A percentile compares a stretch with the other conserved stretches of the same genome.
These are phyloP conservation scores for Capitella teleta DNA, from an alignment of 1,140 invertebrate genomes.

Conservation along the genomic window DNA sequence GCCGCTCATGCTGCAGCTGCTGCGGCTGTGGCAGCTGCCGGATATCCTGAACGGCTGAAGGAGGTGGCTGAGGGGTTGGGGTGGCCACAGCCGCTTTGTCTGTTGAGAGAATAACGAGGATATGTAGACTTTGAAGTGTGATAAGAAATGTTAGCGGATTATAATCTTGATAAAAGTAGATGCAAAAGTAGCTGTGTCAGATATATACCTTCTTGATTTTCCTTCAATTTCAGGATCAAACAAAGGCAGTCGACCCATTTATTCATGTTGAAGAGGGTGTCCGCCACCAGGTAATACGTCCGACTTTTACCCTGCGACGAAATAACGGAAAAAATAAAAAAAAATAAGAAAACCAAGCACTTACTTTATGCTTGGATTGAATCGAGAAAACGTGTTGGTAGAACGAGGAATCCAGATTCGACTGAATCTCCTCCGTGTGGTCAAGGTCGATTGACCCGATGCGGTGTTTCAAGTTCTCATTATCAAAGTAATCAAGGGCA, in stretches of 20 bases:
- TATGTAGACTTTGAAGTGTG: no score
- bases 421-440: slow-evolving; percentile 11
- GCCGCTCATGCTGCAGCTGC: no score
- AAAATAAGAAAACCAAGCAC: no score
- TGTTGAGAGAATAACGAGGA: no score
- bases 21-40: no score
- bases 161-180: no score
- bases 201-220: slow-evolving; percentile 1
- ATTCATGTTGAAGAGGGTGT: slow-evolving; percentile 6
- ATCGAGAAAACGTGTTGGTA: slow-evolving; percentile 8
- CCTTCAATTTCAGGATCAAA: slow-evolving; percentile 6
- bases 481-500: slow-evolving; percentile 9
- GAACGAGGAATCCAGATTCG: slow-evolving; percentile 3
- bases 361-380: slow-evolving; percentile 3
- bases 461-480: background rate
- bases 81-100: no score
- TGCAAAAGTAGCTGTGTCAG: background rate
- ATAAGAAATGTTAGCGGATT: no score
- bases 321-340: background rate
- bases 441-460: slow-evolving; percentile 9
- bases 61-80: no score
- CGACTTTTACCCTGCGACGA: background rate
- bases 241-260: slow-evolving; percentile 11
- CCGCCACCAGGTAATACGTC: slow-evolving; percentile 7
- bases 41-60: no score